Base-by-base conservation (phyloP, 2,888 invertebrate genomes). In the Lasioglossum morio region DNA sequence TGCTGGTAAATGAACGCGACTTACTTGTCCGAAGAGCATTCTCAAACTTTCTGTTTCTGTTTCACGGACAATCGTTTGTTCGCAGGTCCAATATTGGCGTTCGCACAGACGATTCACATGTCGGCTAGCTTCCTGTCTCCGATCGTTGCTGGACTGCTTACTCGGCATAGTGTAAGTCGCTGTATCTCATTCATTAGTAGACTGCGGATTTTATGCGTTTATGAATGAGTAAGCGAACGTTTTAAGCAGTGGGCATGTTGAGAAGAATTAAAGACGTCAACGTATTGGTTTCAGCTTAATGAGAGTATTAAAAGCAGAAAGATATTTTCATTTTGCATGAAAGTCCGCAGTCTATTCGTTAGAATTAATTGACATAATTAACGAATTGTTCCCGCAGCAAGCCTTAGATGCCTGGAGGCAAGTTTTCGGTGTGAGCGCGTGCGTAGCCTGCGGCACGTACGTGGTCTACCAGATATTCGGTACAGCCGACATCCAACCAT, bases 61-160 rank as follows among this genome's bases (percentile, higher is more conserved):
- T 46, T 70, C 27, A 40, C 4, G 23, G 34, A 37, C 23, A 0
- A 40, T 4, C 27, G 27, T 14, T 34, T 48, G 0, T 2, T 43
- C 27, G 4, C 79, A 95, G 95, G 96, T 77, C 97, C 97, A 53
- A 97, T 97, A 72, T 94, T 97, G 88, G 97, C 97, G 23, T 97
- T 97, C 94, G 97, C 97, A 89, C 97, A 97, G 95, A 97, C 97
- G n/a, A 97, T 97, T 91, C 97, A 97, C 94, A 97, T 97, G 97
- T 96, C 97, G 19, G 97, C 97, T 46, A 97, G 97, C 91, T 97
- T 97, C 92, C 92, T 97, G 60, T 97, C 97, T 76, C 97, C 97
- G 0, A 94, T 97, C 79, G 96, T 96, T 30, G 96, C 97, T 88
- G 97, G 97, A 87, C 95, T 96, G 86, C 94, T 97, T 81, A 96